Percentiles rank a stretch among this genome's conserved stretches.
Conservation (phyloP, 2,797 vertebrate genomes). For the Eremophila alpestris region DNA sequence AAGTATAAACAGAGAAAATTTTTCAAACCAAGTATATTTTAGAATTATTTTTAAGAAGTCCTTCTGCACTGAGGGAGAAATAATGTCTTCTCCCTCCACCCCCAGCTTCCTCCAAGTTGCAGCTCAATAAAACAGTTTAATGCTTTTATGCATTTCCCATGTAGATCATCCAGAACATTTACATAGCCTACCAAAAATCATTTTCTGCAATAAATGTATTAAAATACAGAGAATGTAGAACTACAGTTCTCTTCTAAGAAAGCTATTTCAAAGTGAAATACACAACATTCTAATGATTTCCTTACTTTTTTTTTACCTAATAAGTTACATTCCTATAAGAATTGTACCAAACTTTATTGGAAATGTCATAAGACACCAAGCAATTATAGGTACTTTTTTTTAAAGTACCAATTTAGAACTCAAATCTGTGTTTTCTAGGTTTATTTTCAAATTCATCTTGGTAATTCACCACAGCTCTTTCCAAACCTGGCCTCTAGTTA, state of each 20-base stretch:
- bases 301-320: not conserved
- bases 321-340: not conserved
- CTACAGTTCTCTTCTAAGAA: not conserved
- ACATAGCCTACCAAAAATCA: constrained; percentile 10
- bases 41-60: not conserved
- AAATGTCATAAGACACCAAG: not conserved
- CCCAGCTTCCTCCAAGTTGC: not conserved
- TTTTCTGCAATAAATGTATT: constrained; percentile 16
- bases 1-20: not conserved
- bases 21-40: not conserved
- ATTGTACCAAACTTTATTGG: not conserved
- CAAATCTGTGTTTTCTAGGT: not conserved
- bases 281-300: not conserved
- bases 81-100: not conserved
- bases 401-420: not conserved
- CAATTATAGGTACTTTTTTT: not conserved
- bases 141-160: not conserved
- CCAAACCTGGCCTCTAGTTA: constrained; percentile 31
- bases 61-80: not conserved
- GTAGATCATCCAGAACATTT: constrained; percentile 39
- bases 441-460: constrained; percentile 13
- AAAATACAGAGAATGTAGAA: not conserved
- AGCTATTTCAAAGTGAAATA: not conserved
- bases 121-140: not conserved
- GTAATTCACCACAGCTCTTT: constrained; percentile 32